Evolutionary conservation across 1,140 invertebrate genomes (phyloP).

Genomic region (Drosophila lacertosa): DNA sequence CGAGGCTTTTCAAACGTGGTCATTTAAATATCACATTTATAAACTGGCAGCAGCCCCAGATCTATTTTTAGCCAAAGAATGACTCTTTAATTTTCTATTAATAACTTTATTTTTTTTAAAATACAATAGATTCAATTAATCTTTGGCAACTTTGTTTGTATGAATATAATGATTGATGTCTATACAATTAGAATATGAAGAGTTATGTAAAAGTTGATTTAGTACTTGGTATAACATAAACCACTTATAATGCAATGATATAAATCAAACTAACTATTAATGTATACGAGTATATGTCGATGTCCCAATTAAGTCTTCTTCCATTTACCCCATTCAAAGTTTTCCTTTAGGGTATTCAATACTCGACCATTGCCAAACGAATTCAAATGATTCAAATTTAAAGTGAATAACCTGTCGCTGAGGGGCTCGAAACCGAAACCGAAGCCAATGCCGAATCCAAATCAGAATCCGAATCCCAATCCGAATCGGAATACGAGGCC

Average conservation of each 20-base stretch:
- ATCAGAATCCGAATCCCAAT: not conserved
- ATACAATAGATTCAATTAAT: no score
- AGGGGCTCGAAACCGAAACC: not conserved
- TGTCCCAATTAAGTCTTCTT: not conserved
- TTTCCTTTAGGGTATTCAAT: not conserved
- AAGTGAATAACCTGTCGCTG: slow-evolving; percentile 13
- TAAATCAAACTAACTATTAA: no score
- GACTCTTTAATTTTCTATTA: not conserved
- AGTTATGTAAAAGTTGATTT: no score
- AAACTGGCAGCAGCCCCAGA: not conserved
- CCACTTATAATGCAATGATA: no score
- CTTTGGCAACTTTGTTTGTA: no score
- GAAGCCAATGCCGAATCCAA: not conserved
- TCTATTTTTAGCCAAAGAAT: not conserved
- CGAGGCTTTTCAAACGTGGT: not conserved
- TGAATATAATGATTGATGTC: no score
- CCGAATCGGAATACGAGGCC: no score
- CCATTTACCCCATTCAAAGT: not conserved
- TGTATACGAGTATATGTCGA: no score
- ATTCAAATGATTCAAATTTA: not conserved
- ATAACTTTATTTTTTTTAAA: no score
- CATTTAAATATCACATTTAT: not conserved
- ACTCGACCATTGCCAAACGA: not conserved
- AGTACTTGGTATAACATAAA: no score
- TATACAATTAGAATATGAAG: no score